Percentiles rank a stretch among this genome's conserved stretches.
Evolutionary conservation across 2,113 vertebrate species (phyloP).

Genomic region (Plestiodon gilberti): DNA sequence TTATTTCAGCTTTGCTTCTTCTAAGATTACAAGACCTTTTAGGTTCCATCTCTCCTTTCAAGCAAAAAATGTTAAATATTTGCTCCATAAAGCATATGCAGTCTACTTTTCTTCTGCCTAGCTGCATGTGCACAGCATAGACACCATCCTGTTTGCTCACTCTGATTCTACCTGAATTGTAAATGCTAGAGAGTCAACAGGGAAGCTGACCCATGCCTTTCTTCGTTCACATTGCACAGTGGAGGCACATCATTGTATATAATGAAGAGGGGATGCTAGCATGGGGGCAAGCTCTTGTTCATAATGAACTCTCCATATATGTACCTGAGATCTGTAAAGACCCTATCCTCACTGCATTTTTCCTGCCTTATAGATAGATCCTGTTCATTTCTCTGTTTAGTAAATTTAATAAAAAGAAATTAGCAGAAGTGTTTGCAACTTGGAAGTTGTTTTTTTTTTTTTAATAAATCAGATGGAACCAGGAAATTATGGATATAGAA

Average conservation of each 20-base stretch:
- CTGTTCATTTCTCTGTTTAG: not conserved
- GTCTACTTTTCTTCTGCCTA: not conserved
- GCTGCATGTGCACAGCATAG: not conserved
- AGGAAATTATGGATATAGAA: not conserved
- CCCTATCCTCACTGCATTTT: not conserved
- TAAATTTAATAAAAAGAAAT: not conserved
- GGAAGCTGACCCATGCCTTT: not conserved
- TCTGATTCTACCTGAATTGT: not conserved
- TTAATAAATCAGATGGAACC: not conserved
- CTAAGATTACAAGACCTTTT: not conserved
- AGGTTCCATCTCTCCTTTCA: not conserved
- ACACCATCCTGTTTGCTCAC: not conserved
- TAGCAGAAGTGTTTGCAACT: not conserved
- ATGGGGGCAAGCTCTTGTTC: not conserved
- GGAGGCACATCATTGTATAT: not conserved
- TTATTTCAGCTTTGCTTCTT: not conserved
- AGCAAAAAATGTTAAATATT: not conserved
- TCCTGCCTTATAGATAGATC: too few relatives aligned
- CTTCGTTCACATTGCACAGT: not conserved
- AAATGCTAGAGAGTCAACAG: not conserved
- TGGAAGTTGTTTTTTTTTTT: too few relatives aligned
- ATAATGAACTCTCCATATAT: not conserved
- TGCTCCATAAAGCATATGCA: not conserved
- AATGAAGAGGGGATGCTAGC: not conserved
- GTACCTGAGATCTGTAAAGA: too few relatives aligned